Evolutionary conservation across 2,113 vertebrate species (phyloP).

Genomic region (Sclerurus mexicanus): DNA sequence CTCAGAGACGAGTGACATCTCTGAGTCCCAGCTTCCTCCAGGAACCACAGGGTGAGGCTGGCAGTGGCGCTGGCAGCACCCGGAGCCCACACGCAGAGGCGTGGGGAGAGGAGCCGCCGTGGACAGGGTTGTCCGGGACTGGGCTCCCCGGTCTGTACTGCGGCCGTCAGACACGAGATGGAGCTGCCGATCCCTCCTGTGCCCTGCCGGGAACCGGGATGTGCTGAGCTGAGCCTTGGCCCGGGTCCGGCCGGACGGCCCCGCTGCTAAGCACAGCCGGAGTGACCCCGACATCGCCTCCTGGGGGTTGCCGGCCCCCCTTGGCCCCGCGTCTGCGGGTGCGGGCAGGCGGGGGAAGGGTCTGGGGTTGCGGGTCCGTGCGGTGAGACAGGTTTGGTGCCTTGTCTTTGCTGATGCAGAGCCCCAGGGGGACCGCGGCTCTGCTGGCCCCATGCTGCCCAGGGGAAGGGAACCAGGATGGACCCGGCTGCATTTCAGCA

Average conservation of each 20-base stretch:
- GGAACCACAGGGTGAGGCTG: not conserved
- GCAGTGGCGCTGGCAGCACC: fast-evolving
- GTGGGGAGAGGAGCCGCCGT: fast-evolving
- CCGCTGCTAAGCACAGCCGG: not conserved
- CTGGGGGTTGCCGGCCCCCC: not conserved
- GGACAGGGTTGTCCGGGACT: not conserved
- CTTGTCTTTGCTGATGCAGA: not conserved
- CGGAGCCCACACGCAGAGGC: not conserved
- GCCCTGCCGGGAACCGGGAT: not conserved
- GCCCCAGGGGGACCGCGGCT: fast-evolving
- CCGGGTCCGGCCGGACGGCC: not conserved
- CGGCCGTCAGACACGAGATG: slow-evolving; percentile 2
- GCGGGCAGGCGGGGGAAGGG: not conserved
- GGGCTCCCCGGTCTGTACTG: not conserved
- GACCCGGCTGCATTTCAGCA: fast-evolving
- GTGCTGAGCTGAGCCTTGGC: not conserved
- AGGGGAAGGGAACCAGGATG: no score
- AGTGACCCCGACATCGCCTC: not conserved
- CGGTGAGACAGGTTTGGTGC: fast-evolving
- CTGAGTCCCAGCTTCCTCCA: not conserved
- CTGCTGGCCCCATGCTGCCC: not conserved
- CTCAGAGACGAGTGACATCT: not conserved
- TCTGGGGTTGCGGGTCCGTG: not conserved
- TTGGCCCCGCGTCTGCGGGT: not conserved
- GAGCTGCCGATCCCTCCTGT: slow-evolving; percentile 8